Conservation (phyloP, 92 coral and sea anemone species). For the Desmophyllum pertusum region DNA sequence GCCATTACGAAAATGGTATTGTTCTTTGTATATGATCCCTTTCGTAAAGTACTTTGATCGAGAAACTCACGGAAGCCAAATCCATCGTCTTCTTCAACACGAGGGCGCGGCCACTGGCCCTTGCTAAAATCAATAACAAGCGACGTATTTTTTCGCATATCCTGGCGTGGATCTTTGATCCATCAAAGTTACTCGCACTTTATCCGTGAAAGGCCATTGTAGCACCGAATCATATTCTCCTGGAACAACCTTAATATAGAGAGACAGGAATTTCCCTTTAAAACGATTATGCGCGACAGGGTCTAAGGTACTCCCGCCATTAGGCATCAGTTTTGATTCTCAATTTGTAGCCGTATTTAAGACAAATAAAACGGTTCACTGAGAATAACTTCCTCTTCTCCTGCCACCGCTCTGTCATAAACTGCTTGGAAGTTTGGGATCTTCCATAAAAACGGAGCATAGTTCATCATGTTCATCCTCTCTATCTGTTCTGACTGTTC, state of each 20-base stretch:
- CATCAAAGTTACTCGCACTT: conserved; percentile 47
- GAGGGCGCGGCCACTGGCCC: not conserved
- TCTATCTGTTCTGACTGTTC: not conserved
- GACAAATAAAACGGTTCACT: conserved; percentile 73
- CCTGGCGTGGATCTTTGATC: conserved; percentile 45
- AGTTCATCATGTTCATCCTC: not conserved
- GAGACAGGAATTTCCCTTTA: not conserved
- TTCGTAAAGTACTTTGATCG: too few relatives aligned
- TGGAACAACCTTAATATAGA: conserved; percentile 57
- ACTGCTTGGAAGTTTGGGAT: conserved; percentile 57
- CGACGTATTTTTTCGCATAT: conserved; percentile 9
- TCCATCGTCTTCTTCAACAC: not conserved
- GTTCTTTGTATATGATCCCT: not conserved
- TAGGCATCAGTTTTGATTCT: conserved; percentile 10
- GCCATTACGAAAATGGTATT: not conserved
- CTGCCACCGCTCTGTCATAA: conserved; percentile 49
- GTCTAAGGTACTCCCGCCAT: too few relatives aligned
- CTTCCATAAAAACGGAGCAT: conserved; percentile 54
- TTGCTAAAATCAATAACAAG: not conserved
- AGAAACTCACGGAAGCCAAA: not conserved
- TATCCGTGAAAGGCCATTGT: conserved; percentile 69
- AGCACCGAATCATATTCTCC: conserved; percentile 62
- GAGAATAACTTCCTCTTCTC: conserved; percentile 44
- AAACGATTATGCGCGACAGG: too few relatives aligned
- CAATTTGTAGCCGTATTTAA: conserved; percentile 63